phyloP scores from a whole-genome alignment of 2,888 invertebrate species.

The Meloe dianella region DNA sequence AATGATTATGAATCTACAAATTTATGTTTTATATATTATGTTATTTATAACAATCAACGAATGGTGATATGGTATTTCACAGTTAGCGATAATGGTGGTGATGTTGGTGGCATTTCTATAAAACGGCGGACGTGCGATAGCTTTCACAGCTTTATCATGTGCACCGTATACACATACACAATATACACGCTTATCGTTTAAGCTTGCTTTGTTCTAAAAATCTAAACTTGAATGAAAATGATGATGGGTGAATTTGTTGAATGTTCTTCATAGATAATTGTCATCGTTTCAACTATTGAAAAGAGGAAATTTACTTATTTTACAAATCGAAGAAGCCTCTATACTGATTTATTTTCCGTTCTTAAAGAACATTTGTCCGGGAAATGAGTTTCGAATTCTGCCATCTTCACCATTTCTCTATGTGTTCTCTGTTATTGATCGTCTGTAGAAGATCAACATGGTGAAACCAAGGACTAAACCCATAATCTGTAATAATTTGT shows the following conservation, averaged over 20 bases:
- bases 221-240: not conserved
- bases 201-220: not conserved
- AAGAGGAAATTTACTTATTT: not conserved
- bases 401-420: too few relatives aligned
- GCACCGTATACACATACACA: not conserved
- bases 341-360: too few relatives aligned
- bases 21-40: not conserved
- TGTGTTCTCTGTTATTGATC: not conserved
- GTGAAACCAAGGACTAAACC: conserved; percentile 28
- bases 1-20: not conserved
- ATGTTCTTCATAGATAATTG: too few relatives aligned
- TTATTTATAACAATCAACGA: not conserved
- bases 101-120: not conserved
- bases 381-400: too few relatives aligned
- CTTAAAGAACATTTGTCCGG: too few relatives aligned
- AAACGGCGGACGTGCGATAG: conserved; percentile 10
- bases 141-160: not conserved
- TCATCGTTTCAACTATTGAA: too few relatives aligned
- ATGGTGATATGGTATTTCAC: not conserved
- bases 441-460: conserved; percentile 13
- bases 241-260: not conserved
- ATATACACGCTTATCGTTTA: not conserved
- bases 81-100: conserved; percentile 1
- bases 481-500: conserved; percentile 56
- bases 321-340: not conserved